Conservation (phyloP, 1,140 invertebrate species). For the Macrosteles quadrilineatus region DNA sequence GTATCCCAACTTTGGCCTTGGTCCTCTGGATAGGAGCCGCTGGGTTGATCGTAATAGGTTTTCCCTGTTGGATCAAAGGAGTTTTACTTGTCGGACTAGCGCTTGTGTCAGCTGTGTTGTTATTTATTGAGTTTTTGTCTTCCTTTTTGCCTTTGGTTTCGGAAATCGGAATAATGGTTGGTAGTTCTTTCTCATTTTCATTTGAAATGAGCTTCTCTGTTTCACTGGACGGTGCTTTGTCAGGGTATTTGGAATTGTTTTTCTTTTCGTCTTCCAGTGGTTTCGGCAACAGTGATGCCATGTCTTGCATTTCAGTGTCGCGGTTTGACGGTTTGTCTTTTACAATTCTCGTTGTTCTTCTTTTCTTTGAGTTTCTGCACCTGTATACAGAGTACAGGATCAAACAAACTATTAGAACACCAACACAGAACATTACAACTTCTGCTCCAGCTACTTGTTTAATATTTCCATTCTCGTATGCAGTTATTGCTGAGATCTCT, state of each 20-base stretch:
- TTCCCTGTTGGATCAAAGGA: not conserved
- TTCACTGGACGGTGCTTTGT: slow-evolving; percentile 32
- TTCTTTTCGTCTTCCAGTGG: slow-evolving; percentile 36
- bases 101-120: slow-evolving; percentile 1
- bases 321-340: slow-evolving; percentile 34
- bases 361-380: slow-evolving; percentile 15
- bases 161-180: not conserved
- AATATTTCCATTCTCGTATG: not conserved
- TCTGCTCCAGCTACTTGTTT: slow-evolving; percentile 15
- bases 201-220: slow-evolving; percentile 31
- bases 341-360: slow-evolving; percentile 20
- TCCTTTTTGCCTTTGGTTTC: slow-evolving; percentile 1
- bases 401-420: slow-evolving; percentile 20
- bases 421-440: slow-evolving; percentile 31
- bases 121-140: slow-evolving; percentile 18
- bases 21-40: slow-evolving; percentile 35
- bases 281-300: slow-evolving; percentile 39
- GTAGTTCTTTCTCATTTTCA: slow-evolving; percentile 14
- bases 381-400: slow-evolving; percentile 25
- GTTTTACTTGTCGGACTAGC: not conserved
- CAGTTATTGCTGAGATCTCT: too few relatives aligned
- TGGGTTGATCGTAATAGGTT: slow-evolving; percentile 9
- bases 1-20: slow-evolving; percentile 35
- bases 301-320: slow-evolving; percentile 41
- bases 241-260: slow-evolving; percentile 25